Conservation (phyloP, 64 coral and sea anemone genomes). For the Cladopsammia gracilis region DNA sequence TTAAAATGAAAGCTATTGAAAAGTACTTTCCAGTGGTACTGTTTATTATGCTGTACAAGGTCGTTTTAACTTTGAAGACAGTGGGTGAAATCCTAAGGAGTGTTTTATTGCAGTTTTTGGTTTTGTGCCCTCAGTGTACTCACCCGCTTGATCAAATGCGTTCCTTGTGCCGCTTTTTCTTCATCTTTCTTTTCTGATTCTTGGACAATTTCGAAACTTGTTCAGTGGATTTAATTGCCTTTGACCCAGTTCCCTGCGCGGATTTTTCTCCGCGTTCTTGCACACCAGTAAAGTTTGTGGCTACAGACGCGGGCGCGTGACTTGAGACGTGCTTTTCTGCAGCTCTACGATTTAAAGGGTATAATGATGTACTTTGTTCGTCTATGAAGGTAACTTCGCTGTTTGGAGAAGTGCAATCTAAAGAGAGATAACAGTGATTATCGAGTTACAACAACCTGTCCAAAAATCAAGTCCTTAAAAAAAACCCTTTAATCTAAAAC, state of each 20-base stretch:
- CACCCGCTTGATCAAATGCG: neutral
- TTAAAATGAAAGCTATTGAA: too few species aligned
- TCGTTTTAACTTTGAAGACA: too few species aligned
- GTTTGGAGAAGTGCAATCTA: too few species aligned
- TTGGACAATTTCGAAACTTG: conserved; percentile 24
- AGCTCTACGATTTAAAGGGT: neutral
- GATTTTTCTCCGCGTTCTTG: neutral
- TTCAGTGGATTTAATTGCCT: neutral
- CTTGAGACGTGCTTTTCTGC: neutral
- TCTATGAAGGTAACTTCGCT: too few species aligned
- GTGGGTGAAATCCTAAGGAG: too few species aligned
- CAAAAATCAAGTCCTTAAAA: too few species aligned
- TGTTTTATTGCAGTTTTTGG: too few species aligned
- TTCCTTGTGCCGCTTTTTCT: conserved; percentile 65
- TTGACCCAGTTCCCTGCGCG: neutral
- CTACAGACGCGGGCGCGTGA: neutral
- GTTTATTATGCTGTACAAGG: too few species aligned
- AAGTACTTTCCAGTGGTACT: too few species aligned
- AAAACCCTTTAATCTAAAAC: too few species aligned
- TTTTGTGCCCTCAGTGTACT: neutral
- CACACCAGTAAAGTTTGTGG: neutral
- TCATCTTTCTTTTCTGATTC: conserved; percentile 69
- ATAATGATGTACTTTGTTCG: neutral
- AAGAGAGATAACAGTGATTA: too few species aligned
- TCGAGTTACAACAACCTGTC: too few species aligned